A percentile compares a stretch with the other conserved stretches of the same genome.
These are phyloP conservation scores for Heterotilapia buettikoferi DNA, from an alignment of 2,113 vertebrate species.

Conservation along the genomic window DNA sequence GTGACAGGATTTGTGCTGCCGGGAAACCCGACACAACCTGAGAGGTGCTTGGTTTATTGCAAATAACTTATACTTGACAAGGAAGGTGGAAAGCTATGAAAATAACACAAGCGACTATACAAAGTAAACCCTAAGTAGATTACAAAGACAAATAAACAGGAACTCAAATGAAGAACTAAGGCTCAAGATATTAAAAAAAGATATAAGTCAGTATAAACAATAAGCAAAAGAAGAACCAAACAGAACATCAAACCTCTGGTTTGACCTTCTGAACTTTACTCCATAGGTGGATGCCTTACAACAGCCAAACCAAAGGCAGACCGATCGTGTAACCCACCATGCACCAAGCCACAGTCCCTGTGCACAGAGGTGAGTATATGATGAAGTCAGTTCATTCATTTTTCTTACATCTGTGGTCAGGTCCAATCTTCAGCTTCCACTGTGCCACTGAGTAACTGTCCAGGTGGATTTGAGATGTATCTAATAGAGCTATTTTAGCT, in stretches of 20 bases:
- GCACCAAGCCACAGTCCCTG: constrained; percentile 82
- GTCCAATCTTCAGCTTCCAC: not conserved
- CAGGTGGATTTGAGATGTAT: not conserved
- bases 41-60: not conserved
- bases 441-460: not conserved
- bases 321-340: constrained; percentile 90
- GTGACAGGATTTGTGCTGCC: not conserved
- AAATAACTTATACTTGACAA: not conserved
- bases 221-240: not conserved
- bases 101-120: not conserved
- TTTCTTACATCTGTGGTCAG: not conserved
- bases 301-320: constrained; percentile 81
- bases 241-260: not conserved
- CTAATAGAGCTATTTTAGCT: not conserved
- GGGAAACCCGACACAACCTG: not conserved
- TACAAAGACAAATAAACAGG: not conserved
- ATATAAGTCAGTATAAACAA: not conserved
- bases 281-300: constrained; percentile 84
- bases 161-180: not conserved
- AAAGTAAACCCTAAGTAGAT: not conserved
- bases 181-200: not conserved
- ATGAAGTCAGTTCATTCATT: not conserved
- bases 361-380: constrained; percentile 85
- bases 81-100: not conserved
- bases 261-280: constrained; percentile 37